These are phyloP conservation scores for Cryptocephalus moraei DNA, from an alignment of 2,888 invertebrate species.

Conservation along the genomic window DNA sequence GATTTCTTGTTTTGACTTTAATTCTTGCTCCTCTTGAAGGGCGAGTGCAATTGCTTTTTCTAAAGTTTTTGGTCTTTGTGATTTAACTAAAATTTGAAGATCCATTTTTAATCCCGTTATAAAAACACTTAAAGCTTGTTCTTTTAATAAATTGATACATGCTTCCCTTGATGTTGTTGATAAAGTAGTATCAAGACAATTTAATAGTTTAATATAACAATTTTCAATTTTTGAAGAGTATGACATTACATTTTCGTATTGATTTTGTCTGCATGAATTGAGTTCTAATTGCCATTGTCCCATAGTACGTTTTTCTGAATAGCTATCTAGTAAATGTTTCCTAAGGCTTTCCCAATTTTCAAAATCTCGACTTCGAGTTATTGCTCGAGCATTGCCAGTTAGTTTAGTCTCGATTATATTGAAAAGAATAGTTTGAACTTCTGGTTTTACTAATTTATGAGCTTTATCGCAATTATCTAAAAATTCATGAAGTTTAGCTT, in stretches of 20 bases:
- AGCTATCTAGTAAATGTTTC: slow-evolving; percentile 6
- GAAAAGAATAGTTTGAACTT: slow-evolving; percentile 9
- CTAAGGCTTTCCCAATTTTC: slow-evolving; percentile 12
- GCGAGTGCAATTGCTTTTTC: slow-evolving; percentile 11
- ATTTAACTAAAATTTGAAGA: slow-evolving; percentile 8
- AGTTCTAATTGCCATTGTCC: slow-evolving; percentile 23
- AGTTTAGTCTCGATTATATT: slow-evolving; percentile 18
- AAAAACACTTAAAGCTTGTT: slow-evolving; percentile 9
- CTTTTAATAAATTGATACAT: slow-evolving; percentile 1
- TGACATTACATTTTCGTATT: slow-evolving; percentile 17
- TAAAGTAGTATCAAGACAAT: slow-evolving; percentile 4
- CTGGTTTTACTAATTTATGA: slow-evolving; percentile 9
- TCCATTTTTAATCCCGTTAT: slow-evolving; percentile 6
- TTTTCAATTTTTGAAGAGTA: slow-evolving; percentile 22
- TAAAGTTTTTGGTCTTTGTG: slow-evolving; percentile 6
- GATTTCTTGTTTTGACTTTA: slow-evolving; percentile 10
- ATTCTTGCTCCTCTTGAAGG: slow-evolving; percentile 10
- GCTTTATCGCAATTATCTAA: slow-evolving; percentile 7
- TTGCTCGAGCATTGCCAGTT: slow-evolving; percentile 15
- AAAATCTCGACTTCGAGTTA: slow-evolving; percentile 16
- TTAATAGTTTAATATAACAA: slow-evolving; percentile 22
- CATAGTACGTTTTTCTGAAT: slow-evolving; percentile 19
- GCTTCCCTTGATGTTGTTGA: neutral
- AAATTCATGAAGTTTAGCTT: slow-evolving; percentile 11
- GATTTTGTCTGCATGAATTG: slow-evolving; percentile 19